Evolutionary conservation across 2,797 vertebrate genomes (phyloP).

Genomic region (Microcaecilia unicolor): DNA sequence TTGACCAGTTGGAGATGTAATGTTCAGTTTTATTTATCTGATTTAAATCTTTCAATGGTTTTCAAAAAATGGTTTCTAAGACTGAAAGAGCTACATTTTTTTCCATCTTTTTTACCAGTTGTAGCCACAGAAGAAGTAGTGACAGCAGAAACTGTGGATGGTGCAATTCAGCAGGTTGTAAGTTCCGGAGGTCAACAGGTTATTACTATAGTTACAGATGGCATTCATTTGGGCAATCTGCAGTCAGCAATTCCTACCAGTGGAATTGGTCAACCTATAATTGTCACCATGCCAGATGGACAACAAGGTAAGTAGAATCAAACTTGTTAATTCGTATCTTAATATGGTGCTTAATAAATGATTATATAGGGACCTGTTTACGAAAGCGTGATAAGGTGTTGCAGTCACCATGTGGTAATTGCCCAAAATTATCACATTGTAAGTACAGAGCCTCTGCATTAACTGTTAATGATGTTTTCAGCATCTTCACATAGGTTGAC

Average conservation of each 20-base stretch:
- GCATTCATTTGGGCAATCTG: slow-evolving; percentile 74
- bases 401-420: too few species aligned
- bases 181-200: slow-evolving; percentile 79
- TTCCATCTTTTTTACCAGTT: slow-evolving; percentile 39
- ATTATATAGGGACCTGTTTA: too few species aligned
- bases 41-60: slow-evolving; percentile 1
- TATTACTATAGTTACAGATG: slow-evolving; percentile 79
- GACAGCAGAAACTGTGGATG: slow-evolving; percentile 74
- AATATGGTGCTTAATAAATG: too few species aligned
- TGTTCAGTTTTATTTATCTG: slow-evolving; percentile 4
- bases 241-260: slow-evolving; percentile 64
- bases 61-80: too few species aligned
- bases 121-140: slow-evolving; percentile 76
- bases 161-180: slow-evolving; percentile 78
- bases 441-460: too few species aligned
- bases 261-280: slow-evolving; percentile 73
- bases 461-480: too few species aligned
- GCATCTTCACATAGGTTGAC: too few species aligned
- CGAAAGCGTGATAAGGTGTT: too few species aligned
- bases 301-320: slow-evolving; percentile 66
- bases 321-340: neutral
- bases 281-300: slow-evolving; percentile 80
- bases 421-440: too few species aligned
- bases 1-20: too few species aligned
- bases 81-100: too few species aligned